These are phyloP conservation scores for Oophaga sylvatica DNA, from an alignment of 2,797 vertebrate genomes.

Conservation along the genomic window DNA sequence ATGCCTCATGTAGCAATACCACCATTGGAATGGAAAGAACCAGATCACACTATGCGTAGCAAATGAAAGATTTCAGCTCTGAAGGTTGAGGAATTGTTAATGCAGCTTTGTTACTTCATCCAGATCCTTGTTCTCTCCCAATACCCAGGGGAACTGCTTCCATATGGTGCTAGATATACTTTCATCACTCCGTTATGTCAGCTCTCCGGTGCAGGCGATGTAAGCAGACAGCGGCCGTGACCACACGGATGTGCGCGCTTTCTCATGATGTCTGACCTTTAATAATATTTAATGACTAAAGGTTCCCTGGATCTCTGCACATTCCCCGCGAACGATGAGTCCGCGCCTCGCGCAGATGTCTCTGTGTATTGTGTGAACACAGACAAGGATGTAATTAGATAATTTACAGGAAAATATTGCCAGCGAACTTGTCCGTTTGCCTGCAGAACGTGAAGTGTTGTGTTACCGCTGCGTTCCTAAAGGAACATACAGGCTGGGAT, in stretches of 20 bases:
- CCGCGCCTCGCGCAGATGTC: not conserved
- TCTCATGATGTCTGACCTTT: slow-evolving; percentile 13
- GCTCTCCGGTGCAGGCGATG: not conserved
- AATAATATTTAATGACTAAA: slow-evolving; percentile 5
- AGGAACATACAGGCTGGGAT: too few relatives aligned
- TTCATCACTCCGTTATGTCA: too few relatives aligned
- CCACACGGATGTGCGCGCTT: not conserved
- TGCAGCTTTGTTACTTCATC: too few relatives aligned
- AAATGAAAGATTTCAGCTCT: too few relatives aligned
- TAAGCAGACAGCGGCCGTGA: not conserved
- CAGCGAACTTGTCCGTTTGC: not conserved
- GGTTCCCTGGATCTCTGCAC: not conserved
- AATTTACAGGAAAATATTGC: not conserved
- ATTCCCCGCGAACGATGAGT: not conserved
- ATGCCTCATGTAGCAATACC: too few relatives aligned
- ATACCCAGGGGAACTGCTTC: too few relatives aligned
- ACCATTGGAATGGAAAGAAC: too few relatives aligned
- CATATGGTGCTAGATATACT: too few relatives aligned
- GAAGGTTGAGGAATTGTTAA: too few relatives aligned
- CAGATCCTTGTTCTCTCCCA: too few relatives aligned
- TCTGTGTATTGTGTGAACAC: not conserved
- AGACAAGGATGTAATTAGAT: slow-evolving; percentile 16
- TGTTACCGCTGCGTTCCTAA: not conserved
- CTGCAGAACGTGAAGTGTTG: not conserved
- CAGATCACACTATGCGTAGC: too few relatives aligned